Evolutionary conservation across 2,113 vertebrate species (phyloP).

Genomic region (Forbesichthys agassizii): DNA sequence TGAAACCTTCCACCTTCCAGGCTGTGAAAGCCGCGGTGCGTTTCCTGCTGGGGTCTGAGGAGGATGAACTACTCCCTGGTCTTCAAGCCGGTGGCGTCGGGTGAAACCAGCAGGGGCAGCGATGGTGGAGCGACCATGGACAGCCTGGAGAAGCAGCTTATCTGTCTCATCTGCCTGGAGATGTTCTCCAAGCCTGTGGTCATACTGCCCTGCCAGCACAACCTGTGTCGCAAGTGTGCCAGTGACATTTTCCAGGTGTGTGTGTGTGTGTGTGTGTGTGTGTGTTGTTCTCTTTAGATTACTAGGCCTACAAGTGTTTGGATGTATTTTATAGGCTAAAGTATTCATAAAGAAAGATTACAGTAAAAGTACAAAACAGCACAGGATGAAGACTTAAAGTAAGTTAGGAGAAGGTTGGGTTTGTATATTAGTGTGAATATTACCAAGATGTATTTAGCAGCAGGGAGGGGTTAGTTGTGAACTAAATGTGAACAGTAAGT

Average conservation of each 20-base stretch:
- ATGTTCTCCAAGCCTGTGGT: slow-evolving; percentile 84
- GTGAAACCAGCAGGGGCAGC: slow-evolving; percentile 19
- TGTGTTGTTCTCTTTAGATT: neutral
- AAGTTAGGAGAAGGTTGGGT: too few species aligned
- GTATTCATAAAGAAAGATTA: too few species aligned
- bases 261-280: slow-evolving; percentile 11
- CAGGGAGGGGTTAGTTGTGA: too few species aligned
- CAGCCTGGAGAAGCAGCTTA: slow-evolving; percentile 85
- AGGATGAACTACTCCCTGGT: slow-evolving; percentile 85
- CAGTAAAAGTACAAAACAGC: too few species aligned
- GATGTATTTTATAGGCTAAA: too few species aligned
- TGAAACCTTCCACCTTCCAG: neutral
- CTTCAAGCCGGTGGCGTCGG: slow-evolving; percentile 75
- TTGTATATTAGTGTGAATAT: too few species aligned
- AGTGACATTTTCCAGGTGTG: slow-evolving; percentile 80
- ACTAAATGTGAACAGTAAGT: too few species aligned
- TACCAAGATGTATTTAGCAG: too few species aligned
- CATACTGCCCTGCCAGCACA: slow-evolving; percentile 84
- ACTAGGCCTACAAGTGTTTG: neutral
- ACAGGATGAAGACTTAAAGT: too few species aligned
- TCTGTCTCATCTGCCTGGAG: slow-evolving; percentile 83
- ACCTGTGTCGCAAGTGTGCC: slow-evolving; percentile 84
- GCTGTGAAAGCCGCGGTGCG: neutral
- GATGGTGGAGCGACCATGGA: slow-evolving; percentile 71
- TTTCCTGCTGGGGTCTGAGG: neutral